A percentile compares a stretch with the other conserved stretches of the same genome.
Conservation (phyloP, 1,140 invertebrate species). For the Artemia franciscana region DNA sequence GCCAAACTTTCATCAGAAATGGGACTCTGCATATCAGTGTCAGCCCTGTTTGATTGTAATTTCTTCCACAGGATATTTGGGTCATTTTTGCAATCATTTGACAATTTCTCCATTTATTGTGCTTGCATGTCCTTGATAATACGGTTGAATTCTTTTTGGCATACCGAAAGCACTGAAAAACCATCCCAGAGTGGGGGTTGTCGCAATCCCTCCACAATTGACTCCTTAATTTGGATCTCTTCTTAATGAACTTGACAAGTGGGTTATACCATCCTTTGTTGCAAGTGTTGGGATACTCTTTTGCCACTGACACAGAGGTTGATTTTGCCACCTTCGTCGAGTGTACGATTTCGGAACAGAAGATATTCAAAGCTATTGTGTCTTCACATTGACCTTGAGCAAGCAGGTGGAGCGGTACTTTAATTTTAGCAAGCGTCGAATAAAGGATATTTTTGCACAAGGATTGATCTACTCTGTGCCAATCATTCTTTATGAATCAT, state of each 20-base stretch:
- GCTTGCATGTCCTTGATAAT: not conserved
- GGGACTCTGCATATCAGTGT: not conserved
- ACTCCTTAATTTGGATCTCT: not conserved
- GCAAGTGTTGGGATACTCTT: not conserved
- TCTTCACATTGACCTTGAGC: not conserved
- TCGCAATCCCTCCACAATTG: not conserved
- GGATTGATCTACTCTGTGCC: not conserved
- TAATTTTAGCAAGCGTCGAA: not conserved
- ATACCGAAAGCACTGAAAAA: not conserved
- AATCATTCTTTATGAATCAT: not conserved
- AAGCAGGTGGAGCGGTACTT: not conserved
- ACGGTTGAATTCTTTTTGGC: not conserved
- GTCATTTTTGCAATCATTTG: not conserved
- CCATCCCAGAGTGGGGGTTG: not conserved
- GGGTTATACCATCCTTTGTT: not conserved
- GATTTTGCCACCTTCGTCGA: not conserved
- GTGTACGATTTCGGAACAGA: not conserved
- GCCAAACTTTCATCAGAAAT: not conserved
- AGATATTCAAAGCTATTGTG: not conserved
- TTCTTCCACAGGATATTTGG: not conserved
- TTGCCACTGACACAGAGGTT: not conserved
- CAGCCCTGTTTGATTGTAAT: not conserved
- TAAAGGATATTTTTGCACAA: not conserved
- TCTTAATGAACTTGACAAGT: not conserved
- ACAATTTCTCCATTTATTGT: not conserved